phyloP scores from a whole-genome alignment of 30 jellyfish, hydroid and myxozoan species.

The Chrysaora quinquecirrha region DNA sequence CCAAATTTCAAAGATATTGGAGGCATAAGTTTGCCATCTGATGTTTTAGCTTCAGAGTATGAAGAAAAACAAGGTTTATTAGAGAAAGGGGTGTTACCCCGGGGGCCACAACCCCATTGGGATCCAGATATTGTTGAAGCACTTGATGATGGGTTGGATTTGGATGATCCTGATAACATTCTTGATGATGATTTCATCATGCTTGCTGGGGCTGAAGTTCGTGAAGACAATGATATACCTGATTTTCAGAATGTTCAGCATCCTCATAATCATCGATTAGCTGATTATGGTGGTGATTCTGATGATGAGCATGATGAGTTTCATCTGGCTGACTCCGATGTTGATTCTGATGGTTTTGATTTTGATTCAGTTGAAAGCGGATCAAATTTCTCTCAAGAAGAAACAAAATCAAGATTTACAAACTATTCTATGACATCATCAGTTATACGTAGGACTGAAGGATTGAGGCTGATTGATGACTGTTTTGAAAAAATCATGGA shows the following conservation, averaged over 20 bases:
- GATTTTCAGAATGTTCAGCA: no score
- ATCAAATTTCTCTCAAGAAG: conserved; percentile 67
- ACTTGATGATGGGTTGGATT: conserved; percentile 87
- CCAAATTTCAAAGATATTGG: conserved; percentile 55
- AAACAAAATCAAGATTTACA: conserved; percentile 82
- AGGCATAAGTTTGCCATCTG: conserved; percentile 72
- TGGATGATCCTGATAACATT: conserved; percentile 85
- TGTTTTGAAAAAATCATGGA: conserved; percentile 87
- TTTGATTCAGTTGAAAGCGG: conserved; percentile 47
- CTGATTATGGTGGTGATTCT: background rate
- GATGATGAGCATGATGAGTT: conserved; percentile 32
- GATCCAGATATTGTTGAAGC: conserved; percentile 98
- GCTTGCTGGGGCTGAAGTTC: conserved; percentile 67
- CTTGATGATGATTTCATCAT: conserved; percentile 85
- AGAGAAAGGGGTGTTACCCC: conserved; percentile 80
- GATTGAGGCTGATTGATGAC: conserved; percentile 72
- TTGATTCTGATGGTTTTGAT: conserved; percentile 67
- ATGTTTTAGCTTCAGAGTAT: conserved; percentile 75
- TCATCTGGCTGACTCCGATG: conserved; percentile 11
- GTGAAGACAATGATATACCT: background rate
- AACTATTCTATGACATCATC: conserved; percentile 97
- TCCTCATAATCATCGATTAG: background rate
- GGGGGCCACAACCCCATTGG: conserved; percentile 96
- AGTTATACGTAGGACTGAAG: conserved; percentile 86
- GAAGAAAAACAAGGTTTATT: conserved; percentile 92